phyloP scores from a whole-genome alignment of 2,888 invertebrate genomes.

The Pseudeuparius sepicola region DNA sequence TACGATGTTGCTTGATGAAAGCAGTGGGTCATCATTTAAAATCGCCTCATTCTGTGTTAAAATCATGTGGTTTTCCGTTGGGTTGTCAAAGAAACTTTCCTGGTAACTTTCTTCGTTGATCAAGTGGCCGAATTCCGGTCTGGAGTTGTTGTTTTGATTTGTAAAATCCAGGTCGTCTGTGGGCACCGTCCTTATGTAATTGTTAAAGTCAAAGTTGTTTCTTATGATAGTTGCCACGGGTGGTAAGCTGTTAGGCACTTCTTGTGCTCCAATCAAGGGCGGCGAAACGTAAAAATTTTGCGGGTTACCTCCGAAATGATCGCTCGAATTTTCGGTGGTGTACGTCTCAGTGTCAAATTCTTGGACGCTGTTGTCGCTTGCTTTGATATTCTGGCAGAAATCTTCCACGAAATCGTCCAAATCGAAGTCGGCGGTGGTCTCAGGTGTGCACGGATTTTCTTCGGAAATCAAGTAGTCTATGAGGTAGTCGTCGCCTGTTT shows the following conservation, averaged over 20 bases:
- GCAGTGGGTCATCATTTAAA: slow-evolving; percentile 34
- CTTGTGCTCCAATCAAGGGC: slow-evolving; percentile 18
- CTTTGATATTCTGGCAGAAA: slow-evolving; percentile 30
- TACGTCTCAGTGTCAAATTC: slow-evolving; percentile 26
- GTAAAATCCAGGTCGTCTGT: slow-evolving; percentile 25
- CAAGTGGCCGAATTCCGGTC: slow-evolving; percentile 4
- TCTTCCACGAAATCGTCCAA: slow-evolving; percentile 34
- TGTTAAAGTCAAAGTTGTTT: slow-evolving; percentile 33
- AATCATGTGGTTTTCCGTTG: slow-evolving; percentile 37
- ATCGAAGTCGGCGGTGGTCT: slow-evolving; percentile 28
- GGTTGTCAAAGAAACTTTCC: slow-evolving; percentile 12
- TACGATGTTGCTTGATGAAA: slow-evolving; percentile 25
- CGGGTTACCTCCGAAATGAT: slow-evolving; percentile 10
- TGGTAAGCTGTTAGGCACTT: slow-evolving; percentile 28
- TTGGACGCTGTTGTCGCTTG: slow-evolving; percentile 14
- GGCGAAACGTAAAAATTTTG: slow-evolving; percentile 27
- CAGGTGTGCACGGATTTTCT: slow-evolving; percentile 19
- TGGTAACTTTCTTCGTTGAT: neutral
- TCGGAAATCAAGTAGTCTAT: slow-evolving; percentile 29
- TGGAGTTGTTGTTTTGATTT: slow-evolving; percentile 16
- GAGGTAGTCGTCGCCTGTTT: slow-evolving; percentile 25
- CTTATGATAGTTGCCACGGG: slow-evolving; percentile 31
- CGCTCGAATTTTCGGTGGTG: slow-evolving; percentile 23
- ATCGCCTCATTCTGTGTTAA: slow-evolving; percentile 39
- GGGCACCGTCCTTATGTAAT: slow-evolving; percentile 30